Percentiles rank a stretch among this genome's conserved stretches.
phyloP scores from a whole-genome alignment of 2,113 vertebrate genomes.

The Dromas ardeola region DNA sequence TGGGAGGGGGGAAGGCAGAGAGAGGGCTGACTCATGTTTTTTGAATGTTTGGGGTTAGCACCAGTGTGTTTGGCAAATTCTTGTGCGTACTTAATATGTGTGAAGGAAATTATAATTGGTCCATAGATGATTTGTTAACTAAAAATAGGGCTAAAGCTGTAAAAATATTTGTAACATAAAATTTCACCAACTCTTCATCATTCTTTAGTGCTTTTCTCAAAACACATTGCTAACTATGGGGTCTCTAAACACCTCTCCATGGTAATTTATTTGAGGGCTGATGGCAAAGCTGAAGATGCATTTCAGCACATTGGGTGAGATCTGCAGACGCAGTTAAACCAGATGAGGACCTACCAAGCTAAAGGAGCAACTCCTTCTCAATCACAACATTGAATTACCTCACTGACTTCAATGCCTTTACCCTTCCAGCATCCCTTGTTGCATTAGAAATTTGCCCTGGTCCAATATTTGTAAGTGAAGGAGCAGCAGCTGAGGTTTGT shows the following conservation, averaged over 20 bases:
- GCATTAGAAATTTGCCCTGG: not conserved
- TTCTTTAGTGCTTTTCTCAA: constrained; percentile 34
- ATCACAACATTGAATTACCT: not conserved
- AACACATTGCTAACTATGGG: constrained; percentile 4
- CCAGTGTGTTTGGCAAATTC: constrained; percentile 49
- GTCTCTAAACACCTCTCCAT: constrained; percentile 29
- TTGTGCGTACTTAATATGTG: constrained; percentile 58
- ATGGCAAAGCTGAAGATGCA: constrained; percentile 41
- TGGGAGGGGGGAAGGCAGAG: not conserved
- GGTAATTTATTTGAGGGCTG: constrained; percentile 35
- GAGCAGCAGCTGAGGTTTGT: not conserved
- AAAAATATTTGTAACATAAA: constrained; percentile 66
- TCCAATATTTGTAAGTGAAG: not conserved
- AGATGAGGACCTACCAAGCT: not conserved
- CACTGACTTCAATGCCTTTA: not conserved
- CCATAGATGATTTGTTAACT: constrained; percentile 66
- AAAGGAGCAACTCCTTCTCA: not conserved
- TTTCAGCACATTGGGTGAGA: constrained; percentile 2
- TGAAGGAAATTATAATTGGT: constrained; percentile 70
- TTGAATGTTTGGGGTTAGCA: constrained; percentile 64
- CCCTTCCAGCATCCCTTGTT: not conserved
- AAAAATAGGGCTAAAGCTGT: constrained; percentile 70
- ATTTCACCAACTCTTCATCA: constrained; percentile 59
- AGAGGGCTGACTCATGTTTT: constrained; percentile 62
- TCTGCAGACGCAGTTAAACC: not conserved